Evolutionary conservation across 2,113 vertebrate species (phyloP), one percentile per base, ranked within the genome.

Genomic region (Struthidea cinerea): DNA sequence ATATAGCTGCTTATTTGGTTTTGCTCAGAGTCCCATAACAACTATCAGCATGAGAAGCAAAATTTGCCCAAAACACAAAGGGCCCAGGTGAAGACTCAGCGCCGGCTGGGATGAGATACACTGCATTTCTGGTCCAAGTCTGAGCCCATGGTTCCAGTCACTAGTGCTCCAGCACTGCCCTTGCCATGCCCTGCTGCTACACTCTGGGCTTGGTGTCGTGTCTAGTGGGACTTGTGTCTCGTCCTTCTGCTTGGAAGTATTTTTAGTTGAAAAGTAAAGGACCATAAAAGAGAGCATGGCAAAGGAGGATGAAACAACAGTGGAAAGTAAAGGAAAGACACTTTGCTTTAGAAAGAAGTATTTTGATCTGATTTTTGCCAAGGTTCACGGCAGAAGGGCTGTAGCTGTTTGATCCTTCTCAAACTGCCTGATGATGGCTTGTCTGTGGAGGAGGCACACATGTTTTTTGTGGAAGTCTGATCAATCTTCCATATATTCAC

Each of bases 111-210:
- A 7, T 33, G 17, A 78, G 27, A 16, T n/a, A 33, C 3, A 0
- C 3, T 57, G 55, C 10, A 3, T 35, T 16, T 20, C 9, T 86
- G 44, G 21, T 22, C 57, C 27, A 32, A 13, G 35, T 12, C 32
- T 42, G 30, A 85, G 73, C 52, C 50, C 30, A 1, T 9, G 57
- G 11, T 82, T 67, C 24, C 55, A 23, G 41, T 28, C 63, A 32
- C 22, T 2, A 8, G 39, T 9, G 12, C 24, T 70, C 30, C 2
- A 3, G 16, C 15, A n/a, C 46, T 77, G 55, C 32, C 50, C 8
- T 46, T 63, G 16, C 11, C 0, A 0, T 10, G 8, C 76, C 35
- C 27, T 67, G 35, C n/a, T 3, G 2, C 12, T 16, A 1, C 16
- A 20, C 11, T 35, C 52, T 46, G 28, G 35, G 39, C 16, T 70